phyloP scores from a whole-genome alignment of 2,888 invertebrate species.

The Periphyllus acericola region DNA sequence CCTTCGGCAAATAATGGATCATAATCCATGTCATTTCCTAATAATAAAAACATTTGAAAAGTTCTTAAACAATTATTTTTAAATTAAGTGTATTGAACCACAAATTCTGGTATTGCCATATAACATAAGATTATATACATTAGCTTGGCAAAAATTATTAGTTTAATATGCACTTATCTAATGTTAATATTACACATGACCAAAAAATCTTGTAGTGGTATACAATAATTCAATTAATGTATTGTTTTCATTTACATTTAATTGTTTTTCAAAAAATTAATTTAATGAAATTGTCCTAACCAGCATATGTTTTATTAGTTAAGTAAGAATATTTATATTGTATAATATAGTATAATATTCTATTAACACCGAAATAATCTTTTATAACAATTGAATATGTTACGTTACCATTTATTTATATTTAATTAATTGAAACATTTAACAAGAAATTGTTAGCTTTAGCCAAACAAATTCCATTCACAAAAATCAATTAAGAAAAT shows the following conservation, averaged over 20 bases:
- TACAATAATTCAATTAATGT: too few species aligned
- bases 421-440: neutral
- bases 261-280: neutral
- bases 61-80: too few species aligned
- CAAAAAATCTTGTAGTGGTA: too few species aligned
- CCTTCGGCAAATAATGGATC: slow-evolving; percentile 59
- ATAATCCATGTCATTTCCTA: slow-evolving; percentile 60
- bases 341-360: neutral
- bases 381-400: neutral
- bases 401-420: neutral
- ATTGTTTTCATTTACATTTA: too few species aligned
- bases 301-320: neutral
- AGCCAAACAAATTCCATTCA: neutral
- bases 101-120: neutral
- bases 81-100: neutral
- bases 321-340: neutral
- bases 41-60: neutral
- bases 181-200: too few species aligned
- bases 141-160: too few species aligned
- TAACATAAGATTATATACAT: too few species aligned
- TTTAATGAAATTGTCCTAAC: neutral
- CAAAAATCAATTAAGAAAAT: neutral
- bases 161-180: too few species aligned
- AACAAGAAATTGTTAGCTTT: neutral
- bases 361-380: neutral